These are phyloP conservation scores for Siniperca undulata DNA, from an alignment of 2,797 vertebrate species.

Conservation along the genomic window DNA sequence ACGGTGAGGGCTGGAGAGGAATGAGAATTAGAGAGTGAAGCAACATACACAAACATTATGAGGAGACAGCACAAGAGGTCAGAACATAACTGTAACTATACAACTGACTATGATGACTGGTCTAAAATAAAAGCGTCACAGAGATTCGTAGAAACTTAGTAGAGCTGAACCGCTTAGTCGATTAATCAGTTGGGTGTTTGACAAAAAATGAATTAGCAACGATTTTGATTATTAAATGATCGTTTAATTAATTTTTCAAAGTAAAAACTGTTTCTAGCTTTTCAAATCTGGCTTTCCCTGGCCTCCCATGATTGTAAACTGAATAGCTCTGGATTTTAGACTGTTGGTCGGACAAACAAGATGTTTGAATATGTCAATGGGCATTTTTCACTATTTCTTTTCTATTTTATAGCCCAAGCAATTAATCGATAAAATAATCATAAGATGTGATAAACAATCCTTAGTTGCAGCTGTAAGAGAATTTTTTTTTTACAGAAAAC, in stretches of 20 bases:
- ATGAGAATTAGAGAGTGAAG: slow-evolving; percentile 38
- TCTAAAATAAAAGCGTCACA: neutral
- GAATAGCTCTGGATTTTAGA: too few species aligned
- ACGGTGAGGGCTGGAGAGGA: slow-evolving; percentile 7
- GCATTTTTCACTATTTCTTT: too few species aligned
- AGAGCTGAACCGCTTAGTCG: neutral
- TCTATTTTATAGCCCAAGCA: too few species aligned
- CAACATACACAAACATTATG: slow-evolving; percentile 16
- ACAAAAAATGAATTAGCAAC: neutral
- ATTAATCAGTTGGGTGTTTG: neutral
- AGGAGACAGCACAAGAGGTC: slow-evolving; percentile 8
- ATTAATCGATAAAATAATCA: too few species aligned
- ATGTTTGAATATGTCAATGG: too few species aligned
- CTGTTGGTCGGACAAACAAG: too few species aligned
- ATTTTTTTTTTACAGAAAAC: neutral
- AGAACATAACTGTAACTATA: neutral
- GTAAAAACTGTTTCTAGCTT: neutral
- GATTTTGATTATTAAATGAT: neutral
- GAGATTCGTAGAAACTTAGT: neutral
- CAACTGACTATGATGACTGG: neutral
- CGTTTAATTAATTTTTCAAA: neutral
- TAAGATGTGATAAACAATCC: neutral
- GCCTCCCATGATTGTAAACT: neutral
- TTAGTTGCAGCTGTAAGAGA: neutral
- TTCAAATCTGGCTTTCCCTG: neutral